A percentile compares a stretch with the other conserved stretches of the same genome.
phyloP scores from a whole-genome alignment of 2,888 invertebrate genomes.

The Stenurella melanura region DNA sequence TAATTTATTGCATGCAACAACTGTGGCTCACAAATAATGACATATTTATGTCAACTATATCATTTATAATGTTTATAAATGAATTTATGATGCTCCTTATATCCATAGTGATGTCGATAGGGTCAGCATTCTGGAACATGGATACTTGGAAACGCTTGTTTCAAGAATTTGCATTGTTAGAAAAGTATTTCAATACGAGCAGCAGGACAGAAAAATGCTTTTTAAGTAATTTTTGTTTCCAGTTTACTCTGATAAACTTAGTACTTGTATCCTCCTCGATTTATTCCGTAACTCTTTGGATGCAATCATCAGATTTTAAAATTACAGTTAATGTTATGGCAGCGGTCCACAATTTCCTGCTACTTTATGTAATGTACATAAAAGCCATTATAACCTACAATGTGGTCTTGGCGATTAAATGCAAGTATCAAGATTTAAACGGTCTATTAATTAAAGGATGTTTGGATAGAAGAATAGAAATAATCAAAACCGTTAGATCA shows the following conservation, averaged over 20 bases:
- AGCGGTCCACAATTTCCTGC: background rate
- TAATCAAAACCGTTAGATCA: background rate
- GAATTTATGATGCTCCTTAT: background rate
- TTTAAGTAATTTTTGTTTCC: background rate
- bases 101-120: background rate
- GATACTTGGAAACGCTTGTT: background rate
- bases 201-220: background rate
- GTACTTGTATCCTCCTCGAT: background rate
- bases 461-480: background rate
- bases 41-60: background rate
- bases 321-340: background rate
- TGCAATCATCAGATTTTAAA: background rate
- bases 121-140: background rate
- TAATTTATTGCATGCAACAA: background rate
- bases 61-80: background rate
- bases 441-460: background rate
- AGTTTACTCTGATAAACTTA: background rate
- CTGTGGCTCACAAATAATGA: background rate
- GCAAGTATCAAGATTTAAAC: background rate
- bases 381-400: background rate
- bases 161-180: background rate
- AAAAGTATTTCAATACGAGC: background rate
- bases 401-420: conserved; percentile 4
- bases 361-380: background rate
- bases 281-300: background rate